These are phyloP conservation scores for Andrena marginata DNA, from an alignment of 2,888 invertebrate species.

Conservation along the genomic window DNA sequence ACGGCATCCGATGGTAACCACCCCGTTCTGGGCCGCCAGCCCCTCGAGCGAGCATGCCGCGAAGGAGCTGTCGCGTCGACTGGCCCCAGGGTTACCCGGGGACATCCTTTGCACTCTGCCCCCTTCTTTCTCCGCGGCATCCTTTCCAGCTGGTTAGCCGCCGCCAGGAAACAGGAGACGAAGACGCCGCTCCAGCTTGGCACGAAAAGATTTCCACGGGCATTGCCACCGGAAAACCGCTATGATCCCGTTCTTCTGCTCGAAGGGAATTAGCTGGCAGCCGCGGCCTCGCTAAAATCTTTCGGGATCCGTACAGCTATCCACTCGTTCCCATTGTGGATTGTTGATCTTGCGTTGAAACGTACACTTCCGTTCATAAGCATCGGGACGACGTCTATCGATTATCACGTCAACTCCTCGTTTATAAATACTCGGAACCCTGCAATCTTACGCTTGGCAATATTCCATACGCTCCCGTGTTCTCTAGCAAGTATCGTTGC, in stretches of 20 bases:
- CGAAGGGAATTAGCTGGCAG: no score
- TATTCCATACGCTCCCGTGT: no score
- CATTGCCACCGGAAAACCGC: slow-evolving; percentile 24
- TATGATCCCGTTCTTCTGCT: not conserved
- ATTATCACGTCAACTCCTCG: no score
- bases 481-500: no score
- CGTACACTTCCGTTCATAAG: no score
- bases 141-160: slow-evolving; percentile 66
- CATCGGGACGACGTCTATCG: no score
- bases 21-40: slow-evolving; percentile 45
- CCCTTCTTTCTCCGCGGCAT: slow-evolving; percentile 38
- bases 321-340: no score
- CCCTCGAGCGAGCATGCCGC: slow-evolving; percentile 66
- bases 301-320: no score
- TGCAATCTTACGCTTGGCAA: no score
- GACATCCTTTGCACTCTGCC: slow-evolving; percentile 51
- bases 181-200: slow-evolving; percentile 36
- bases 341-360: no score
- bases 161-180: slow-evolving; percentile 60
- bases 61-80: slow-evolving; percentile 33
- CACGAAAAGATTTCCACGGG: slow-evolving; percentile 43
- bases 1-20: slow-evolving; percentile 13
- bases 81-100: slow-evolving; percentile 44
- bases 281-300: no score
- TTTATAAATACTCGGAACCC: no score